These are phyloP conservation scores for Siphlonurus alternatus DNA, from an alignment of 2,888 invertebrate species.

Conservation along the genomic window DNA sequence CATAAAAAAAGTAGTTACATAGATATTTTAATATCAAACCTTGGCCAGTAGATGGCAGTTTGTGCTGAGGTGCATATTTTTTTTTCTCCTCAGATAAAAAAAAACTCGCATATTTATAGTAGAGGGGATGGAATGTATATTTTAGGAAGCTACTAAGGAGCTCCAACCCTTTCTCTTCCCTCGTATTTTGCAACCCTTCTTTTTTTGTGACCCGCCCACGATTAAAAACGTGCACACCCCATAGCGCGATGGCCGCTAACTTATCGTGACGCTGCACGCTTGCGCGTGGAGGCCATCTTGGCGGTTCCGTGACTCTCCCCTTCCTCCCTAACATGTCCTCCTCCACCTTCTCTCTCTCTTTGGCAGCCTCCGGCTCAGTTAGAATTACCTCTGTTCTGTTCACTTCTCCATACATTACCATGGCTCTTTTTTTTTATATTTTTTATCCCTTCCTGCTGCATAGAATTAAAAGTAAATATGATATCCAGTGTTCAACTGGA, in stretches of 20 bases:
- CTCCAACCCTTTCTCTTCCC: background rate
- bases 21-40: background rate
- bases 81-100: background rate
- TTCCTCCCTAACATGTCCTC: too few species aligned
- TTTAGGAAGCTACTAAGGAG: background rate
- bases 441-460: background rate
- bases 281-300: background rate
- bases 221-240: conserved; percentile 5
- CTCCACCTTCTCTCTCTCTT: too few species aligned
- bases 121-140: background rate
- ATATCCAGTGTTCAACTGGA: background rate
- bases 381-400: background rate
- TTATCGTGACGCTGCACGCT: background rate
- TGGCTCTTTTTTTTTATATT: background rate
- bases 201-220: background rate
- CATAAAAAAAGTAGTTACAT: too few species aligned
- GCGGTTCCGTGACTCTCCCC: background rate
- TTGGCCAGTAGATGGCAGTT: background rate
- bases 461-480: background rate
- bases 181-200: background rate
- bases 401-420: background rate
- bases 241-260: background rate
- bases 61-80: background rate
- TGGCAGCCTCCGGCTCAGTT: background rate
- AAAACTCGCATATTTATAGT: too few species aligned